Base-by-base conservation (phyloP, 2,113 vertebrate species). In the Hiodon alosoides region DNA sequence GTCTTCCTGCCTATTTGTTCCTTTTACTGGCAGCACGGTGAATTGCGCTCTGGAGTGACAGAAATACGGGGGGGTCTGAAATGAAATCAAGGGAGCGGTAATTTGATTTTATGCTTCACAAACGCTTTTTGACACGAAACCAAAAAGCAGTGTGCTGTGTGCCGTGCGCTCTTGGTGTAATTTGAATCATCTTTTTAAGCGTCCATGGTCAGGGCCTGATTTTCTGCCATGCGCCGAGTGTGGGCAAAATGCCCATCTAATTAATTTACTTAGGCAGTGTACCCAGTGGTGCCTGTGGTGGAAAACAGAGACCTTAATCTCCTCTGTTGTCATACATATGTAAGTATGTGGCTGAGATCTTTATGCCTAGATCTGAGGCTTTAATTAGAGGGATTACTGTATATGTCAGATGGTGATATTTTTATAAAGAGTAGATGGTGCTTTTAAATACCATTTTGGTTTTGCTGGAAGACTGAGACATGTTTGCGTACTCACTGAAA, bases 41-140 rank as follows among this genome's bases (percentile, higher is more conserved):
- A 85, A 85, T 71, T 82, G 82, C 78, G 74, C 85, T 79, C 77
- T 74, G 76, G 78, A 77, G 83, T 83, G 83, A 81, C 79, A 80
- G 81, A 81, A 31, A 83, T 80, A 76, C 65, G 11, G 51, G 47
- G 7, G 65, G 67, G n/a, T 82, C 71, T 68, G 77, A 84, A 81
- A 81, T 75, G 79, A 87, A 87, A 87, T 76, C 82, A 78, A 76
- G 68, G 81, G 83, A 78, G 76, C 81, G 82, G 70, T 84, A 76
- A 88, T 86, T 87, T 87, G 81, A 89, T 89, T 87, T 89, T 85
- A 85, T 88, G 87, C 84, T 85, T 83, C 83, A 85, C 88, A 87
- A 88, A 86, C 83, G 89, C 84, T 85, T 85, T 85, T 71, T 85
- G 85, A 83, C 87, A 85, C 83, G 78, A 81, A 85, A 83, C 77